A percentile compares a stretch with the other conserved stretches of the same genome.
These are phyloP conservation scores for Nemotelus pantherinus DNA, from an alignment of 2,888 invertebrate species.

Conservation along the genomic window DNA sequence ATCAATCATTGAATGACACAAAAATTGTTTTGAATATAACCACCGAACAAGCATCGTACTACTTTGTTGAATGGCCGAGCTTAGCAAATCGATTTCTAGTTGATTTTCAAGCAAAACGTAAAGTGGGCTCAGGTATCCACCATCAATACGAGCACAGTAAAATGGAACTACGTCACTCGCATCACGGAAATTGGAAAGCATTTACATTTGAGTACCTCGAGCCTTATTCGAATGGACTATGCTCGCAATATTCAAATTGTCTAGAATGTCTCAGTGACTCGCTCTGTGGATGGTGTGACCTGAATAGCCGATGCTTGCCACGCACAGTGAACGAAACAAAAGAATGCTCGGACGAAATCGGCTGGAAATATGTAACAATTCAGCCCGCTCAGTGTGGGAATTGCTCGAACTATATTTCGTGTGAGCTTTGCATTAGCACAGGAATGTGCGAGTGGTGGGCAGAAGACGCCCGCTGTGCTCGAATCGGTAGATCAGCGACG, in stretches of 20 bases:
- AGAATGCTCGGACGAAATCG: constrained; percentile 68
- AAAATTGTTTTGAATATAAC: constrained; percentile 72
- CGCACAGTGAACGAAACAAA: constrained; percentile 74
- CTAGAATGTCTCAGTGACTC: constrained; percentile 88
- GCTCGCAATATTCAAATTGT: constrained; percentile 82
- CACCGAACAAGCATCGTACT: constrained; percentile 77
- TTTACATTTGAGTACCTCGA: constrained; percentile 91
- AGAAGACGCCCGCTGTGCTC: constrained; percentile 85
- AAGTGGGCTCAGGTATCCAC: constrained; percentile 65
- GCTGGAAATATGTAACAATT: constrained; percentile 84
- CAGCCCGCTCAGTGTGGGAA: constrained; percentile 85
- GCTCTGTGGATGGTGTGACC: constrained; percentile 91
- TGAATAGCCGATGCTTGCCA: constrained; percentile 76
- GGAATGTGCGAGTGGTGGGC: constrained; percentile 93
- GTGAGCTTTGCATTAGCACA: constrained; percentile 81
- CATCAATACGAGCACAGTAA: constrained; percentile 78
- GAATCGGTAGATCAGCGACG: constrained; percentile 78
- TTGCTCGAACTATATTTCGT: constrained; percentile 90
- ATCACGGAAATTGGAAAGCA: constrained; percentile 79
- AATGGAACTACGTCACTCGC: constrained; percentile 83
- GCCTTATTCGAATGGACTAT: constrained; percentile 84
- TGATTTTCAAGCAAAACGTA: constrained; percentile 75
- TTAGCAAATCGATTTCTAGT: constrained; percentile 73
- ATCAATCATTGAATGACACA: constrained; percentile 59
- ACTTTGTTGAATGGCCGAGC: constrained; percentile 74